Evolutionary conservation across 1,140 invertebrate genomes (phyloP), one percentile per base, ranked within the genome.

Genomic region (Heliothis subflexa): DNA sequence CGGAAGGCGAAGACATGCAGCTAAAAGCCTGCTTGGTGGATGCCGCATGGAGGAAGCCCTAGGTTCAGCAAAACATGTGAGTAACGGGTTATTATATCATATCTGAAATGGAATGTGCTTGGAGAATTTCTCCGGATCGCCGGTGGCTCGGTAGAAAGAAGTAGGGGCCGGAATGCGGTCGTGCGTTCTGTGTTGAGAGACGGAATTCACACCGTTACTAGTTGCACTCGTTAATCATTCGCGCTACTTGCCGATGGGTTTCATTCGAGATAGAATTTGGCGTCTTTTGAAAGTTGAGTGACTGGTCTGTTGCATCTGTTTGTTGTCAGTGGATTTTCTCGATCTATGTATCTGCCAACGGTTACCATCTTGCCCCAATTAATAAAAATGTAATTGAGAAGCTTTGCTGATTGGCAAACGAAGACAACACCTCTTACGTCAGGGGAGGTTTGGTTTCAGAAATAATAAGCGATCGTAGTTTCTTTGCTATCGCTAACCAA

Each of bases 101-200:
- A 76, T 77, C 71, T 66, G 52, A 75, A 83, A 78, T 71, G 88
- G 87, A 89, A 90, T 89, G 89, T 84, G 88, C 88, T 86, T 87
- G 83, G 52, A 82, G 83, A 87, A 85, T 87, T 85, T 85, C 83
- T 82, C 79, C 82, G 79, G 79, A 84, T 76, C 50, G 64, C 55
- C 71, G 76, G 28, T 70, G 72, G 76, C 57, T 59, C 73, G 75
- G 78, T 81, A 40, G 85, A 86, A 86, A 88, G 85, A 86, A 81
- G 81, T 68, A 55, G 74, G 61, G 50, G 52, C n/a, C 59, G 83
- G 83, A 85, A 85, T 81, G 82, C 82, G 84, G 84, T 78, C 82
- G 79, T 25, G n/a, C 16, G 74, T 64, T 76, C 49, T 64, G 55
- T 59, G 61, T 55, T 61, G 76, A 62, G 50, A 64, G 28, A 77